Percentiles rank a stretch among this genome's conserved stretches.
Conservation (phyloP, 2,888 invertebrate species). For the Cordylochernes scorpioides region DNA sequence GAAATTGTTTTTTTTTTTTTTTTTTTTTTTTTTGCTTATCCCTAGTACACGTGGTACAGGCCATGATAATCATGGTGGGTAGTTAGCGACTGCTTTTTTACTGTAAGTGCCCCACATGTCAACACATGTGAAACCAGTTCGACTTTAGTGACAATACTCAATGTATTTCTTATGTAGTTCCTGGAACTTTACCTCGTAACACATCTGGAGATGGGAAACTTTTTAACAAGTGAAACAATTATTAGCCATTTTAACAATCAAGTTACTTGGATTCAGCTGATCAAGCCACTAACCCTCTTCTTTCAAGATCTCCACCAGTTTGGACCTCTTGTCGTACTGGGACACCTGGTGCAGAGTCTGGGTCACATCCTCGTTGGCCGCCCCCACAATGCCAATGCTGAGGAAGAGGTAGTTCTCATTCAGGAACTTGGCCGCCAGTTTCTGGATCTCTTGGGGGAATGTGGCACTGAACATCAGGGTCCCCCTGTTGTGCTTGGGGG, state of each 20-base stretch:
- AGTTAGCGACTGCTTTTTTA: no score
- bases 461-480: conserved; percentile 54
- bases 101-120: no score
- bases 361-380: conserved; percentile 66
- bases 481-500: conserved; percentile 29
- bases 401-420: conserved; percentile 16
- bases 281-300: conserved; percentile 24
- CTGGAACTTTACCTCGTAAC: no score
- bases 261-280: not conserved
- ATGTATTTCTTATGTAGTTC: no score
- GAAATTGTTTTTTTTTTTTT: no score
- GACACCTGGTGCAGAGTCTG: conserved; percentile 33
- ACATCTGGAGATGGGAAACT: not conserved
- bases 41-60: no score
- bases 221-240: not conserved
- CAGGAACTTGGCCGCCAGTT: conserved; percentile 47
- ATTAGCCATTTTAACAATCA: not conserved
- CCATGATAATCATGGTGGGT: no score
- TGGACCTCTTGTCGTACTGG: conserved; percentile 42
- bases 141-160: no score
- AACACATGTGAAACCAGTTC: no score
- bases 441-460: conserved; percentile 42
- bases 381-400: conserved; percentile 65
- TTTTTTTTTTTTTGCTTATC: no score
- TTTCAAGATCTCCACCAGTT: conserved; percentile 40